Conservation (phyloP, 2,888 invertebrate genomes). For the Synanthedon myopaeformis region DNA sequence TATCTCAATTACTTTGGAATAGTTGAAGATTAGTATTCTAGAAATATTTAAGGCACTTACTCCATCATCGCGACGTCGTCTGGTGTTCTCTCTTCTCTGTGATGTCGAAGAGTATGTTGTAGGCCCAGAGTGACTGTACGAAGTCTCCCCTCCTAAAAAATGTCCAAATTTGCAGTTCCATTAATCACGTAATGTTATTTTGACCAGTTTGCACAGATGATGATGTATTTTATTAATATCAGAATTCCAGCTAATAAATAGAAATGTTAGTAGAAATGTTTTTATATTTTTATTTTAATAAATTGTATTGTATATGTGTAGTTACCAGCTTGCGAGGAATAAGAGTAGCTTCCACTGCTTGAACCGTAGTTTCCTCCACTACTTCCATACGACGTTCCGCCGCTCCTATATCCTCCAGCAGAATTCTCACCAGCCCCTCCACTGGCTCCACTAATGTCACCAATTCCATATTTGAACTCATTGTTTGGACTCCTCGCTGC, state of each 20-base stretch:
- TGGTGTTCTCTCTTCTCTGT: background rate
- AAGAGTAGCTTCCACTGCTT: constrained; percentile 36
- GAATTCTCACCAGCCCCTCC: constrained; percentile 4
- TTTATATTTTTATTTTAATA: too few species aligned
- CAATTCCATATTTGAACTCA: constrained; percentile 51
- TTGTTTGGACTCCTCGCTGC: constrained; percentile 52
- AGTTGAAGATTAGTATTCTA: too few species aligned
- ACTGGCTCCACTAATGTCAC: constrained; percentile 36
- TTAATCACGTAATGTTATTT: too few species aligned
- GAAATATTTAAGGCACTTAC: background rate
- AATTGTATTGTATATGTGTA: background rate
- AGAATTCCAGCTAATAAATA: background rate
- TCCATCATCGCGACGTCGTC: constrained; percentile 1
- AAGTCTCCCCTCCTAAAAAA: too few species aligned
- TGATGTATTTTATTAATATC: background rate
- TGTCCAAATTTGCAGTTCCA: too few species aligned
- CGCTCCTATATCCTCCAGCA: constrained; percentile 13
- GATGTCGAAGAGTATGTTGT: background rate
- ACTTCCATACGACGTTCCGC: constrained; percentile 9
- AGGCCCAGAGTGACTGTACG: too few species aligned
- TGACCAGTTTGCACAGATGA: background rate
- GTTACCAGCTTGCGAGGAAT: constrained; percentile 47
- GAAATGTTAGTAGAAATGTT: too few species aligned
- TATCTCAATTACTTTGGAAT: too few species aligned
- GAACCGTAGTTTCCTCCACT: constrained; percentile 12